Evolutionary conservation across 1,140 invertebrate genomes (phyloP), one percentile per base, ranked within the genome.

Genomic region (Drosophila auraria): DNA sequence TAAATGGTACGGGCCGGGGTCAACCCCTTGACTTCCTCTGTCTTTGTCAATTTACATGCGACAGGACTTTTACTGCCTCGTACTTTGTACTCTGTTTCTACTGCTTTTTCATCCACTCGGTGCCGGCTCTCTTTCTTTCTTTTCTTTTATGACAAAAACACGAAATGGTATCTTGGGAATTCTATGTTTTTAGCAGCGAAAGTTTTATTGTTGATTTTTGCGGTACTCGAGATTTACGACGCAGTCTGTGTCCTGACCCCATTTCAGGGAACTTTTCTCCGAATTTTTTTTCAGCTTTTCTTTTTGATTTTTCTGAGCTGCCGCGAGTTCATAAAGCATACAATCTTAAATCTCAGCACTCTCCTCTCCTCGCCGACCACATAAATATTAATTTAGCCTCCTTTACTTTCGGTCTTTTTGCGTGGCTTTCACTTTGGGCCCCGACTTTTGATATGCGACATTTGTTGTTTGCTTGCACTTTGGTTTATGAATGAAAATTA

Each of bases 181-280:
- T 78, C 59, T 57, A 47, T 70, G 65, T 78, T 82, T 78, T 73
- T 57, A 68, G 77, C 78, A 64, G 69, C 71, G 49, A 71, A 89
- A 89, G 72, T 87, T 87, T 87, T 87, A 84, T 81, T 87, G 84
- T 84, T 89, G 80, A 80, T 87, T 89, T 87, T 78, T 84, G 74
- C 64, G 69, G 86, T 72, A 61, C 70, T 75, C 50, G 25, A 83
- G 87, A 89, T 87, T 87, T 87, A 87, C 78, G 81, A 81, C 75
- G 20, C 50, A 25, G 45, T 27, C 56, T n/a, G 47, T 68, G 74
- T 69, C 57, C 74, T 78, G 75, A 61, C 75, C 75, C 64, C 75
- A 78, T 70, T 77, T 78, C 53, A 23, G 42, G 17, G 3, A 61
- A 74, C 44, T 50, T 59, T 40, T 47, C 33, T 49, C 42, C 51